phyloP scores from a whole-genome alignment of 2,797 vertebrate species.

The Echeneis naucrates region DNA sequence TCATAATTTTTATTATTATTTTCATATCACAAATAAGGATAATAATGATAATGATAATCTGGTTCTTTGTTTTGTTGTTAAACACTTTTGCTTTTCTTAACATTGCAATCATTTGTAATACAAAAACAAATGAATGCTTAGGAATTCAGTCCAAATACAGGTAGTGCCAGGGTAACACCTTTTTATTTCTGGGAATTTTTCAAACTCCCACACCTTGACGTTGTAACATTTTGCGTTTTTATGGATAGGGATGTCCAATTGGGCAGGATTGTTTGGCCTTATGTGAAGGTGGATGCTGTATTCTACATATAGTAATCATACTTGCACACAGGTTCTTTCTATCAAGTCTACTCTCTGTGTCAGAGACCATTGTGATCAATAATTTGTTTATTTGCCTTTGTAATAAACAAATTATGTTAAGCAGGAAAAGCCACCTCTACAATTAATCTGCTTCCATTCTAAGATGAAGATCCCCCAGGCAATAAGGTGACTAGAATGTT shows the following conservation, averaged over 20 bases:
- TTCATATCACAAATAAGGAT: no score
- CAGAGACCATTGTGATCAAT: constrained; percentile 75
- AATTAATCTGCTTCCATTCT: constrained; percentile 83
- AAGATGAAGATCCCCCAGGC: constrained; percentile 79
- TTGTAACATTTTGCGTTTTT: no score
- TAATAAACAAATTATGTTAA: constrained; percentile 81
- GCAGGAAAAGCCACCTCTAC: constrained; percentile 72
- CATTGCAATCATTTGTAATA: no score
- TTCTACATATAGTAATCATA: neutral
- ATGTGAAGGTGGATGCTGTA: no score
- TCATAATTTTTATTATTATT: no score
- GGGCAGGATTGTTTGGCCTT: no score
- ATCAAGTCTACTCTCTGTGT: constrained; percentile 65
- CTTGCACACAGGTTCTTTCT: constrained; percentile 10
- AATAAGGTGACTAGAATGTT: constrained; percentile 64
- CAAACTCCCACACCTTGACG: no score
- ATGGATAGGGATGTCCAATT: no score
- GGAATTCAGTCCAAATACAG: constrained; percentile 6
- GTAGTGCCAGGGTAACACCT: neutral
- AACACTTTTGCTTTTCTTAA: no score
- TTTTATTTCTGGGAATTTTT: no score
- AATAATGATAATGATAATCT: neutral
- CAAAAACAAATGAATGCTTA: neutral
- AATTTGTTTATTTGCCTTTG: constrained; percentile 82
- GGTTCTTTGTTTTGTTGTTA: neutral